These are phyloP conservation scores for Bombus turneri DNA, from an alignment of 1,140 invertebrate species.

Conservation along the genomic window DNA sequence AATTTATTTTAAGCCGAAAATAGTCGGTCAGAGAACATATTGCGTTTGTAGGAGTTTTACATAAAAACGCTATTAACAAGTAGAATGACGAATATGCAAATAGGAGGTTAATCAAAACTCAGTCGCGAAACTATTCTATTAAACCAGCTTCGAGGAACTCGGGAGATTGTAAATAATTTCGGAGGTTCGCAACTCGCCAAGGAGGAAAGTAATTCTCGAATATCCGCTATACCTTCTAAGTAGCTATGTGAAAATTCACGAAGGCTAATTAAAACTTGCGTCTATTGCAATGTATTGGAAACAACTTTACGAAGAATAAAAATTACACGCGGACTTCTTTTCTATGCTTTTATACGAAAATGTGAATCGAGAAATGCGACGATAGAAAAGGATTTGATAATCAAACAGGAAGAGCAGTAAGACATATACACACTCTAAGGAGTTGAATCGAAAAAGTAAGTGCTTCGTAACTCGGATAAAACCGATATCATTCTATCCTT, in stretches of 20 bases:
- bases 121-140: slow-evolving; percentile 14
- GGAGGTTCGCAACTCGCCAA: slow-evolving; percentile 8
- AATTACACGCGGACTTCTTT: background rate
- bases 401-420: background rate
- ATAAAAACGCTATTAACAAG: background rate
- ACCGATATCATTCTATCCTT: background rate
- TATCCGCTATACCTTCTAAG: background rate
- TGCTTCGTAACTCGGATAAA: slow-evolving; percentile 12
- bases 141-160: slow-evolving; percentile 9
- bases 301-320: background rate
- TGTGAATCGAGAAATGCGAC: background rate
- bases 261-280: slow-evolving; percentile 23
- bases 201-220: slow-evolving; percentile 14
- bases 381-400: background rate
- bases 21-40: too few relatives aligned
- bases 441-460: slow-evolving; percentile 50
- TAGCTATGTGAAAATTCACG: background rate
- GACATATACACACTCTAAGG: slow-evolving; percentile 32
- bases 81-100: slow-evolving; percentile 14
- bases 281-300: too few relatives aligned
- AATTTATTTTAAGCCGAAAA: background rate
- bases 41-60: background rate
- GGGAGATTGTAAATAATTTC: slow-evolving; percentile 41
- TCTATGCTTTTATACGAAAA: background rate
- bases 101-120: slow-evolving; percentile 15